Evolutionary conservation across 2,888 invertebrate genomes (phyloP).

Genomic region (Melanostoma scalare): DNA sequence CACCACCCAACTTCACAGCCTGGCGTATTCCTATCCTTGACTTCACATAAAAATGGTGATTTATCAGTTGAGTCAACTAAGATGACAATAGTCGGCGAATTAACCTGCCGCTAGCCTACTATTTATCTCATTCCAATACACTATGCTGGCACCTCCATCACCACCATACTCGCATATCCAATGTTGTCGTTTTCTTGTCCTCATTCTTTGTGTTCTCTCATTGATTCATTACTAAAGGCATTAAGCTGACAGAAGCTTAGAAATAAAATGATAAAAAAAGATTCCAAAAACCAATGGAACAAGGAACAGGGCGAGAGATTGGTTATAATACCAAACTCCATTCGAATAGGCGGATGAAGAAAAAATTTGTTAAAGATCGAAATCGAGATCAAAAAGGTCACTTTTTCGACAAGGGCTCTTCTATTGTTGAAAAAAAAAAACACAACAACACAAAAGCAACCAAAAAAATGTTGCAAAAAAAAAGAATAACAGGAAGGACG

Average conservation of each 20-base stretch:
- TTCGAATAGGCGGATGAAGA: neutral
- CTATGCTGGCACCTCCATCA: slow-evolving; percentile 29
- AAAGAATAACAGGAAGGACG: slow-evolving; percentile 3
- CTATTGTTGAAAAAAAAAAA: slow-evolving; percentile 1
- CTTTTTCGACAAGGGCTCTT: slow-evolving; percentile 27
- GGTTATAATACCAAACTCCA: slow-evolving; percentile 7
- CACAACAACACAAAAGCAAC: neutral
- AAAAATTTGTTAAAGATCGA: slow-evolving; percentile 67
- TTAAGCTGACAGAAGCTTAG: slow-evolving; percentile 68
- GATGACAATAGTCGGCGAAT: slow-evolving; percentile 70
- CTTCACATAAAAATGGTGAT: slow-evolving; percentile 58
- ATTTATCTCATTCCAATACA: slow-evolving; percentile 45
- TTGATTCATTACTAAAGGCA: slow-evolving; percentile 69
- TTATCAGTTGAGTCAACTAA: slow-evolving; percentile 70
- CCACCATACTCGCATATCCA: slow-evolving; percentile 11
- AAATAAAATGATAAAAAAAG: slow-evolving; percentile 58
- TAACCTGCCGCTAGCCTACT: slow-evolving; percentile 64
- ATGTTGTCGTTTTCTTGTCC: slow-evolving; percentile 36
- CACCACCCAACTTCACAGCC: neutral
- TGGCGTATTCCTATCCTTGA: neutral
- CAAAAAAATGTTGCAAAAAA: slow-evolving; percentile 11
- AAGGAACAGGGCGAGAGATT: neutral
- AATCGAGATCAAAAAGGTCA: slow-evolving; percentile 65
- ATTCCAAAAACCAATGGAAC: slow-evolving; percentile 16
- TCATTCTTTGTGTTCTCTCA: slow-evolving; percentile 39